Evolutionary conservation across 92 coral and sea anemone genomes (phyloP), one percentile per base, ranked within the genome.

Genomic region (Paragorgia papillata): DNA sequence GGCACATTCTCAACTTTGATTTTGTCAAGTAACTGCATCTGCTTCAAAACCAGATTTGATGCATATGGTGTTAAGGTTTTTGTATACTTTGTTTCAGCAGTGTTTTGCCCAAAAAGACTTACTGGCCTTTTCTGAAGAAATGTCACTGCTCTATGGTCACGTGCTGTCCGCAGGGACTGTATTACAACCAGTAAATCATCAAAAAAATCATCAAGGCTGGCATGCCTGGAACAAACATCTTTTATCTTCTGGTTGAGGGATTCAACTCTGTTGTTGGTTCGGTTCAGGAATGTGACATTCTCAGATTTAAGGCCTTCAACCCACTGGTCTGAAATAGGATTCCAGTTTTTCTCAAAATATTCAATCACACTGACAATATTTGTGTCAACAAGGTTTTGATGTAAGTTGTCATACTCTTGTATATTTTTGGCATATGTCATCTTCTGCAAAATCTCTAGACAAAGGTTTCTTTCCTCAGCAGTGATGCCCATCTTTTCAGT

Each of bases 201-300:
- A 69, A 32, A 74, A 32, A 88, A 84, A 79, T 88, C 77, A 58
- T 79, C 25, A 37, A 87, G 58, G 57, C 76, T 79, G 9, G 84
- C 69, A 68, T 80, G 59, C 61, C 67, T 75, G 5, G 85, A 73
- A 39, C 88, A 87, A 19, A 79, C 88, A 65, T 71, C 83, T 57
- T 87, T 83, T 41, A 87, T 64, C 74, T 87, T 87, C 64, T 79
- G 41, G 74, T 71, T 73, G 0, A 82, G 75, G 37, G 88, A 79
- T 61, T 87, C 88, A 22, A 83, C 22, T 25, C 88, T 31, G 77
- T 87, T 83, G 57, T 86, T 86, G n/a, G 87, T 86, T 21, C 68
- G 73, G 59, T 87, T 86, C 21, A 86, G 79, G 8, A 79, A 30
- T 55, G 79, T 87, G 26, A 83, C 32, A 27, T 4, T 25, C 10